Conservation (phyloP, 2,888 invertebrate species). For the Drosophila stalkeri region DNA sequence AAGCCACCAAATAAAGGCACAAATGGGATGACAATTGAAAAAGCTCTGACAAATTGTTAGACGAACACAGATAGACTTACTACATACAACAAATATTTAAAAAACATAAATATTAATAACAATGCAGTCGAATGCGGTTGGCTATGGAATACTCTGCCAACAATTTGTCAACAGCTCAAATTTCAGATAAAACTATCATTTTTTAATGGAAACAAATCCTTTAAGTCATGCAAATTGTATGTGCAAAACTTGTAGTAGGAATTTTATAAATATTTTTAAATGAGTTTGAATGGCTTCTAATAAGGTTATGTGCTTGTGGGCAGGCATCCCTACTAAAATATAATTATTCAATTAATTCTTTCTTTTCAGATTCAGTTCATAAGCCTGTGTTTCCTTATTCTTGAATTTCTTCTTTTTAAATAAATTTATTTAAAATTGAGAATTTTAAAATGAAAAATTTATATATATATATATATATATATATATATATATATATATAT, state of each 20-base stretch:
- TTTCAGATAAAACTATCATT: no score
- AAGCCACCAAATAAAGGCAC: conserved; percentile 42
- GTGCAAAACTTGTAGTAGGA: background rate
- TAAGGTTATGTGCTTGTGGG: no score
- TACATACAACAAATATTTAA: background rate
- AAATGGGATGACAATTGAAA: conserved; percentile 53
- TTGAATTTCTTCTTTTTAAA: background rate
- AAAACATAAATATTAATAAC: background rate
- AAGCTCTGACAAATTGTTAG: conserved; percentile 25
- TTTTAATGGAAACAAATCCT: no score
- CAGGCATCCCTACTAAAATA: no score
- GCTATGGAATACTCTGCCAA: background rate
- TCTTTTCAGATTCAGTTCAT: background rate
- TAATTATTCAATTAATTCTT: background rate
- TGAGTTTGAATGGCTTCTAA: no score
- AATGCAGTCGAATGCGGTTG: background rate
- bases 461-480: no score
- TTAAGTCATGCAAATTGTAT: background rate
- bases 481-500: no score
- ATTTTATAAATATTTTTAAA: background rate
- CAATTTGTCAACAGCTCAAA: background rate
- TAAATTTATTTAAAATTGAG: no score
- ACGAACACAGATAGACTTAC: background rate
- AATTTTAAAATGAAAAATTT: no score
- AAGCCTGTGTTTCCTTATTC: background rate